A percentile compares a stretch with the other conserved stretches of the same genome.
Conservation (phyloP, 2,888 invertebrate genomes). For the Chaitophorus viminalis region DNA sequence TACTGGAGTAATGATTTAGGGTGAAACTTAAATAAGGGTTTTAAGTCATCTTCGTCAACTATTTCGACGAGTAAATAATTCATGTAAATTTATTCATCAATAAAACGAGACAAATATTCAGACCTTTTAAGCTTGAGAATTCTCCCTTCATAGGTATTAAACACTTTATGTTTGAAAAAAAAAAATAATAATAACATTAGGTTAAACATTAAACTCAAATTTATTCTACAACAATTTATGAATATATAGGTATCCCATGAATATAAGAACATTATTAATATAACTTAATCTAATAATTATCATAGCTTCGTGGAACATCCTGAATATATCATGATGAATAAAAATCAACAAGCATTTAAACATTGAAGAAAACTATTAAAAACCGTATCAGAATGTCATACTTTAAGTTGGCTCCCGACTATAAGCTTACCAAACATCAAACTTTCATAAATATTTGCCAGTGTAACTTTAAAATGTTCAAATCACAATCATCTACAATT, state of each 20-base stretch:
- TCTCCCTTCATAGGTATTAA: conserved; percentile 17
- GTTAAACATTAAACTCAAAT: not conserved
- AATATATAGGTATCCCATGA: not conserved
- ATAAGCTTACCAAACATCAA: too few relatives aligned
- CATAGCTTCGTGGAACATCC: too few relatives aligned
- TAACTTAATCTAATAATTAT: too few relatives aligned
- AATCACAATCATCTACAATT: too few relatives aligned
- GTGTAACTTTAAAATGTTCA: too few relatives aligned
- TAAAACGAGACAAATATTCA: conserved; percentile 55
- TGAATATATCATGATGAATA: too few relatives aligned
- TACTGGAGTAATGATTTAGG: conserved; percentile 16
- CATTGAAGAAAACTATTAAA: too few relatives aligned
- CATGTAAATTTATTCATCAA: conserved; percentile 55
- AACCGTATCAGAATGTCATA: too few relatives aligned
- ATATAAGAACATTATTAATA: too few relatives aligned
- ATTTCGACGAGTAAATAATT: conserved; percentile 30
- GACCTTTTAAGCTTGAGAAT: not conserved
- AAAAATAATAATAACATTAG: conserved; percentile 10
- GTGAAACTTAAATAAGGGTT: conserved; percentile 15
- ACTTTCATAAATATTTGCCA: too few relatives aligned
- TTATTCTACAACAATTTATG: not conserved
- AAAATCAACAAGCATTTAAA: too few relatives aligned
- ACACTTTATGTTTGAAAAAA: conserved; percentile 3
- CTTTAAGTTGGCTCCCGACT: too few relatives aligned
- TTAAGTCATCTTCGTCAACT: conserved; percentile 2